Conservation (phyloP, 2,113 vertebrate species). For the Hippocampus comes region DNA sequence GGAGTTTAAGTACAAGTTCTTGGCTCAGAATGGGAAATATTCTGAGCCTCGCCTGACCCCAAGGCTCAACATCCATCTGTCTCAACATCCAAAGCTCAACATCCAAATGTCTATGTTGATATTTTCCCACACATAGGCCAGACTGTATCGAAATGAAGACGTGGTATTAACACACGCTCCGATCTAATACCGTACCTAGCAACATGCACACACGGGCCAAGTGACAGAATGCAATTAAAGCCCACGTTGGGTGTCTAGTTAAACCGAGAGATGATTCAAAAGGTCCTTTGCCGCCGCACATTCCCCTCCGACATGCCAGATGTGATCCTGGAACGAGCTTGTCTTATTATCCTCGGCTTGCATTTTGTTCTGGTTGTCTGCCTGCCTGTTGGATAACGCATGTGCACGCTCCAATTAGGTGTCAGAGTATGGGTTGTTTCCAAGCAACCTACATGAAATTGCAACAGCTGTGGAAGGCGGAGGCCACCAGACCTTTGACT, state of each 20-base stretch:
- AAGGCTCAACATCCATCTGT: neutral
- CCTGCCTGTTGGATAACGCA: conserved; percentile 19
- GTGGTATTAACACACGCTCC: neutral
- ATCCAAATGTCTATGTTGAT: neutral
- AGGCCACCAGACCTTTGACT: conserved; percentile 46
- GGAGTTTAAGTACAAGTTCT: neutral
- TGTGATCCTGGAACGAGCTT: conserved; percentile 48
- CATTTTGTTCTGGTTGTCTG: conserved; percentile 31
- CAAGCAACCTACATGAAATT: conserved; percentile 63
- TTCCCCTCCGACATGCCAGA: conserved; percentile 28
- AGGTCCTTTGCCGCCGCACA: neutral
- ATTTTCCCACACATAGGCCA: neutral
- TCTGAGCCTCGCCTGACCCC: neutral
- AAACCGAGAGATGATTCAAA: conserved; percentile 2
- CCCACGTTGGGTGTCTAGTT: neutral
- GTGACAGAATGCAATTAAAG: neutral
- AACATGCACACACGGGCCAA: neutral
- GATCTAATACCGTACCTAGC: neutral
- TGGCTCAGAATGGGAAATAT: neutral
- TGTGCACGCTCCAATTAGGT: conserved; percentile 41
- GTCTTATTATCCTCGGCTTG: conserved; percentile 46
- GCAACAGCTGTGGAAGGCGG: conserved; percentile 39
- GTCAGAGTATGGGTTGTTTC: conserved; percentile 62
- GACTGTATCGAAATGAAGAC: neutral
- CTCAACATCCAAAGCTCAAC: neutral